Evolutionary conservation across 2,797 vertebrate genomes (phyloP).

Genomic region (Chelon auratus): DNA sequence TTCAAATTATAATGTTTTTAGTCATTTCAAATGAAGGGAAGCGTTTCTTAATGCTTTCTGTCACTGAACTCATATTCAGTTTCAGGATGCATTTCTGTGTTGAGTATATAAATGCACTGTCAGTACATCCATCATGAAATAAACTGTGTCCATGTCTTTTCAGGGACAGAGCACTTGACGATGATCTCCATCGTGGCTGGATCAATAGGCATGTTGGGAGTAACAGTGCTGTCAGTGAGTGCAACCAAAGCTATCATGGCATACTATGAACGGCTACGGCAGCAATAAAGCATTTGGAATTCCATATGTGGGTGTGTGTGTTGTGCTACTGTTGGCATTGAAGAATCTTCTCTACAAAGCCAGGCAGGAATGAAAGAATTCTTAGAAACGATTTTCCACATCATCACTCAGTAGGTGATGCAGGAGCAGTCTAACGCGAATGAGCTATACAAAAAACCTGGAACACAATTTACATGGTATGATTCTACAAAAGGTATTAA

Average conservation of each 20-base stretch:
- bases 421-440: not conserved
- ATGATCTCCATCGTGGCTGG: conserved; percentile 61
- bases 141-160: conserved; percentile 18
- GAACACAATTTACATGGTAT: not conserved
- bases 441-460: no score
- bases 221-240: conserved; percentile 58
- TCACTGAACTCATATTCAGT: not conserved
- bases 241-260: conserved; percentile 69
- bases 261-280: conserved; percentile 53
- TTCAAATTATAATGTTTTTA: not conserved
- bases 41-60: not conserved
- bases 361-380: not conserved
- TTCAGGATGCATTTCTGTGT: not conserved
- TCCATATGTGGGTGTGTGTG: not conserved
- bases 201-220: conserved; percentile 59
- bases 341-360: not conserved
- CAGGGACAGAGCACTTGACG: conserved; percentile 63
- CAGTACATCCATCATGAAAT: not conserved
- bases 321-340: not conserved
- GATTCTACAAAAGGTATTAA: no score
- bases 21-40: no score
- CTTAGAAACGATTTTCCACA: not conserved
- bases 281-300: conserved; percentile 60
- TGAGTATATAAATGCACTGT: not conserved
- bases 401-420: not conserved